phyloP scores from a whole-genome alignment of 1,140 invertebrate species.

The Chrysopa pallens region DNA sequence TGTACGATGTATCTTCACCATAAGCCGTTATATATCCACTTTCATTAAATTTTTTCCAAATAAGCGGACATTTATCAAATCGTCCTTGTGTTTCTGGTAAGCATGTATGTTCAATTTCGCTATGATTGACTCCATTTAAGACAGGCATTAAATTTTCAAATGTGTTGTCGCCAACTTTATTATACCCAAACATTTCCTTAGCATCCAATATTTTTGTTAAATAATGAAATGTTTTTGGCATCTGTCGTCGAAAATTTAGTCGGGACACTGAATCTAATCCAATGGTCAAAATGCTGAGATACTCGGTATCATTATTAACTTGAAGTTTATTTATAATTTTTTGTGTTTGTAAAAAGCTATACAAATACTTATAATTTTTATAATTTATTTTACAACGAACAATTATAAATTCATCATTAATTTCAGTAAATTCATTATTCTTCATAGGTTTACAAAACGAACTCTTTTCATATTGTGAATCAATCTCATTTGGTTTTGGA shows the following conservation, averaged over 20 bases:
- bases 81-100: slow-evolving; percentile 24
- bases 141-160: slow-evolving; percentile 64
- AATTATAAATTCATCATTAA: slow-evolving; percentile 38
- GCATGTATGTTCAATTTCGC: slow-evolving; percentile 40
- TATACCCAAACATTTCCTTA: slow-evolving; percentile 60
- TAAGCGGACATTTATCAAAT: slow-evolving; percentile 54
- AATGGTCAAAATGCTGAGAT: slow-evolving; percentile 51
- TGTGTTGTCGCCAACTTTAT: slow-evolving; percentile 69
- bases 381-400: slow-evolving; percentile 28
- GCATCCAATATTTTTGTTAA: slow-evolving; percentile 36
- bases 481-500: slow-evolving; percentile 20
- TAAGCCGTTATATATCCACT: slow-evolving; percentile 59
- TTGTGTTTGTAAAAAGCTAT: neutral
- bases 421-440: slow-evolving; percentile 15
- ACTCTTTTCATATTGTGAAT: slow-evolving; percentile 24
- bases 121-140: slow-evolving; percentile 40
- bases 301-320: slow-evolving; percentile 10
- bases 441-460: slow-evolving; percentile 15
- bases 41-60: slow-evolving; percentile 59
- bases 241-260: slow-evolving; percentile 65
- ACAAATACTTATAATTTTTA: no score
- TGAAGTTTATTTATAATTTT: neutral
- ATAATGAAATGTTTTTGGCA: slow-evolving; percentile 48
- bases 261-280: slow-evolving; percentile 75
- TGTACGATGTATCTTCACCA: slow-evolving; percentile 54